Evolutionary conservation across 2,113 vertebrate species (phyloP), one percentile per base, ranked within the genome.

Genomic region (Solea solea): DNA sequence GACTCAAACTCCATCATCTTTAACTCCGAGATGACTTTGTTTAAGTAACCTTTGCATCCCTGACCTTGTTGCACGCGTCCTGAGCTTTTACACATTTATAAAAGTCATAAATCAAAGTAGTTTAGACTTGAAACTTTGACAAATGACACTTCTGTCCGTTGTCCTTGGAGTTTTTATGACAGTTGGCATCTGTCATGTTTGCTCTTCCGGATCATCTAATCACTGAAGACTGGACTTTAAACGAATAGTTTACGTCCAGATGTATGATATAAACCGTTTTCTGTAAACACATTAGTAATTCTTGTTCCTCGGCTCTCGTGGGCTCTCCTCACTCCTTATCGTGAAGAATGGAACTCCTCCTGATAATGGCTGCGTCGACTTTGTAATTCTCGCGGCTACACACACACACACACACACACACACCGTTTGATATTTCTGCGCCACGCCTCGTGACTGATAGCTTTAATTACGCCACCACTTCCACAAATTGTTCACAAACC

Each of bases 401-500:
- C 21, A 21, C 21, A 21, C 21, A 21, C 21, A 21, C 21, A 21
- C 21, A 21, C 21, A 21, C 21, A 21, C 83, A 64, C 80, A 77
- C 80, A 76, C 66, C 65, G 72, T 89, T 88, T 88, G 81, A 87
- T 86, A 86, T 89, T 89, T 89, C 72, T 74, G 55, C 21, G 55
- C 82, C 57, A 64, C 83, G 71, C 77, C 78, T 83, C 48, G 59
- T 89, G 89, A 91, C 88, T 88, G 90, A 91, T 92, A 76, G 87
- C 85, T 86, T 91, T 90, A 92, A 92, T 91, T 90, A 93, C 74
- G 65, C 85, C 78, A 63, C 77, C 88, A 85, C 86, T 90, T 87
- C 67, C 68, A 83, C 86, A 89, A 90, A 88, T 86, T 64, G 80
- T 86, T 88, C 78, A 76, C 86, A 82, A 85, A 85, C 82, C 84